phyloP scores from a whole-genome alignment of 2,113 vertebrate species.

The Rhinopithecus roxellana region DNA sequence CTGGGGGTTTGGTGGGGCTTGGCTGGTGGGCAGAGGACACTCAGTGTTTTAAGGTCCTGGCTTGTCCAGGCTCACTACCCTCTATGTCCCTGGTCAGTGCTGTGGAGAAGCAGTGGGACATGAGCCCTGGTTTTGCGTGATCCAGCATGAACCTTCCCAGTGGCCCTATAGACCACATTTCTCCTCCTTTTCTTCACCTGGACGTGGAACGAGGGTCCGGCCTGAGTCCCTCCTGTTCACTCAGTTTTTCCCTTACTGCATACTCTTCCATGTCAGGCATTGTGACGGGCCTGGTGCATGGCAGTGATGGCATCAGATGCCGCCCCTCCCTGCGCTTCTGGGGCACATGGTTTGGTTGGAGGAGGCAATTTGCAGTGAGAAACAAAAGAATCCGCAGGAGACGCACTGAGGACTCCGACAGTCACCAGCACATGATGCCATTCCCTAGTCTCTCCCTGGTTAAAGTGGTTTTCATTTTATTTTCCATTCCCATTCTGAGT shows the following conservation, averaged over 20 bases:
- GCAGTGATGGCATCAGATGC: rapidly evolving
- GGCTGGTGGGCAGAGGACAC: neutral
- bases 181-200: neutral
- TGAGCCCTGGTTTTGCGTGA: neutral
- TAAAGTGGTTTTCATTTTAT: neutral
- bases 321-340: neutral
- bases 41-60: too few species aligned
- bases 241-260: rapidly evolving
- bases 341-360: rapidly evolving
- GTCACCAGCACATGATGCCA: rapidly evolving
- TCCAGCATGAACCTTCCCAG: rapidly evolving
- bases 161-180: rapidly evolving
- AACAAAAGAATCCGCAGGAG: rapidly evolving
- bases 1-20: neutral
- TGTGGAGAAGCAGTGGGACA: rapidly evolving
- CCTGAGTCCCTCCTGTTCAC: rapidly evolving
- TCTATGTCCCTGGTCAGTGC: too few species aligned
- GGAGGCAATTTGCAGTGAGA: neutral
- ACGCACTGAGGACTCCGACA: rapidly evolving
- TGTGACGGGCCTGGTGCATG: rapidly evolving
- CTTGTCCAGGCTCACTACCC: neutral
- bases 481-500: rapidly evolving
- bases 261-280: rapidly evolving
- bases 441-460: neutral
- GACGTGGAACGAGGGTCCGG: neutral